Conservation (phyloP, 2,888 invertebrate species). For the Biston stratarius region DNA sequence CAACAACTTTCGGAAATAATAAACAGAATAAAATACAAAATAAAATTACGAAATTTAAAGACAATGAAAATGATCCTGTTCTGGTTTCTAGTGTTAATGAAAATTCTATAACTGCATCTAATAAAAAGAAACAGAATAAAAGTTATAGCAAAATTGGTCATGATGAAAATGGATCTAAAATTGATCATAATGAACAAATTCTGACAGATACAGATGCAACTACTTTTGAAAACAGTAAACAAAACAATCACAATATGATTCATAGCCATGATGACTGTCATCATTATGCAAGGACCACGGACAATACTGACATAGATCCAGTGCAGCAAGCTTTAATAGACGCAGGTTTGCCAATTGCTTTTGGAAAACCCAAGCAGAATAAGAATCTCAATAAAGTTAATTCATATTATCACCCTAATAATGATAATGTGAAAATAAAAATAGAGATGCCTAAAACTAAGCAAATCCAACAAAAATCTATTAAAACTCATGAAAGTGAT, state of each 20-base stretch:
- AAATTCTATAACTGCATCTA: no score
- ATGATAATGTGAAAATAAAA: background rate
- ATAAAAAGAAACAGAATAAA: background rate
- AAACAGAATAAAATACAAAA: no score
- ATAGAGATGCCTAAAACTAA: conserved; percentile 1
- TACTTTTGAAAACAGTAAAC: background rate
- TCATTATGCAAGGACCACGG: background rate
- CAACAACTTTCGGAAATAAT: background rate
- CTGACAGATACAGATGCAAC: background rate
- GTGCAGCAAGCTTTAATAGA: conserved; percentile 44
- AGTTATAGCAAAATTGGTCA: background rate
- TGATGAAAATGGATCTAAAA: background rate
- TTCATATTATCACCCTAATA: background rate
- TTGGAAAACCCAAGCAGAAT: conserved; percentile 35
- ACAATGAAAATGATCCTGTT: no score
- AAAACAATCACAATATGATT: background rate
- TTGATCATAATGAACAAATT: background rate
- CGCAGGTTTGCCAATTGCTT: conserved; percentile 57
- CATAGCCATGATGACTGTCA: background rate
- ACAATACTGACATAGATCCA: conserved; percentile 17
- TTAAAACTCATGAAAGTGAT: conserved; percentile 1
- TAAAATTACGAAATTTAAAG: no score
- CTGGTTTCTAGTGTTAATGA: no score
- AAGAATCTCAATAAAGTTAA: conserved; percentile 1
- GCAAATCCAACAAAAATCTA: background rate